Percentiles rank a stretch among this genome's conserved stretches.
These are phyloP conservation scores for Ochotona princeps DNA, from an alignment of 2,113 vertebrate genomes.

Conservation along the genomic window DNA sequence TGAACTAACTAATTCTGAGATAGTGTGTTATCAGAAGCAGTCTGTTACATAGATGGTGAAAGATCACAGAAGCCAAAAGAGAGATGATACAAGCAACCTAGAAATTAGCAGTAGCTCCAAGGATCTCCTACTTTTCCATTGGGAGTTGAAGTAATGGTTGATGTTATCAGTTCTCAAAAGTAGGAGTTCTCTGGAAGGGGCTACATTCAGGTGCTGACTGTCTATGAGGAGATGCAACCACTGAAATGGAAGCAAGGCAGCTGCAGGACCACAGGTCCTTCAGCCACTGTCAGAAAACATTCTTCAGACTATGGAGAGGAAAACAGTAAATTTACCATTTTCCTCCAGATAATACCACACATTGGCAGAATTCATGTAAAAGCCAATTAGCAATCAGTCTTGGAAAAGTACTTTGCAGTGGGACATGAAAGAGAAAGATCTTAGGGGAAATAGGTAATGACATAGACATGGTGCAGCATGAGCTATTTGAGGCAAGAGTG, in stretches of 20 bases:
- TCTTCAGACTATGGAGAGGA: neutral
- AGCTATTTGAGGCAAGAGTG: neutral
- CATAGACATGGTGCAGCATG: neutral
- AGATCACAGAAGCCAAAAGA: neutral
- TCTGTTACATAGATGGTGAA: neutral
- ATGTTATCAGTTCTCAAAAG: constrained; percentile 18
- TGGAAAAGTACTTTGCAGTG: neutral
- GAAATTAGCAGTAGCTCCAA: neutral
- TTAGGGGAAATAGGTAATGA: constrained; percentile 20
- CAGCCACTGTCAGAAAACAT: neutral
- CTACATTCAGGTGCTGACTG: neutral
- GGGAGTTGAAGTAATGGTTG: neutral
- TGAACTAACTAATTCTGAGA: neutral
- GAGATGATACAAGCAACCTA: neutral
- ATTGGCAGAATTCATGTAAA: constrained; percentile 13
- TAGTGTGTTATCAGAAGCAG: neutral
- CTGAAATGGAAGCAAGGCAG: neutral
- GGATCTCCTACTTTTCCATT: neutral
- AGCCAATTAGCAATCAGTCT: constrained; percentile 21
- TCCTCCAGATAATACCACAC: neutral
- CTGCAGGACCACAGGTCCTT: neutral
- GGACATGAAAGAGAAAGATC: neutral
- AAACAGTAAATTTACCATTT: neutral
- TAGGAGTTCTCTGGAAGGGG: neutral
- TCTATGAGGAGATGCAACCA: neutral